Conservation (phyloP, 2,797 vertebrate species). For the Diplodus sargus region DNA sequence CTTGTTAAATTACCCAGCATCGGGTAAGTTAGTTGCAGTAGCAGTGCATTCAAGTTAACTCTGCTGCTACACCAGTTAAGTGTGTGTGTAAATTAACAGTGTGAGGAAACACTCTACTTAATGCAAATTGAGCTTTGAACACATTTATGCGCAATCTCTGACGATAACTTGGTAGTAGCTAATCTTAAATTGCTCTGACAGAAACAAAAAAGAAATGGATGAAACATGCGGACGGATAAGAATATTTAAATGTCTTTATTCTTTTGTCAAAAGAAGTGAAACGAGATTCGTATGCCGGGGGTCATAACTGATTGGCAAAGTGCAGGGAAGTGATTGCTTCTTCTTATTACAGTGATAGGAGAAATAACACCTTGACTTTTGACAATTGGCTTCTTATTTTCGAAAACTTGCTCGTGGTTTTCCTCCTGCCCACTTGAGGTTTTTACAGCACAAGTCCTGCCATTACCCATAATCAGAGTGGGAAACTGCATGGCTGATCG, state of each 20-base stretch:
- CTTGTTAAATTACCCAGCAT: constrained; percentile 10
- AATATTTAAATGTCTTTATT: neutral
- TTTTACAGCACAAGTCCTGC: neutral
- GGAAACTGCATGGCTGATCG: neutral
- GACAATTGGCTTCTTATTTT: neutral
- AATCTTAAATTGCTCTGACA: neutral
- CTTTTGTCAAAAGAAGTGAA: neutral
- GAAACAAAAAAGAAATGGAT: neutral
- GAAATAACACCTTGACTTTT: neutral
- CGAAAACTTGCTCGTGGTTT: neutral
- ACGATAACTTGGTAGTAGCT: neutral
- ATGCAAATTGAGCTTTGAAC: constrained; percentile 1
- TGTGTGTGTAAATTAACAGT: neutral
- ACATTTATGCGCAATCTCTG: neutral
- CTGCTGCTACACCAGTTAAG: neutral
- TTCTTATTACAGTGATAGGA: constrained; percentile 3
- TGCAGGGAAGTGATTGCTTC: neutral
- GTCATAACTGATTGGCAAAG: neutral
- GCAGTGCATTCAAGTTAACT: constrained; percentile 1
- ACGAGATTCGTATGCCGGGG: neutral
- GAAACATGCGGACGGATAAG: neutral
- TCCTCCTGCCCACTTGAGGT: neutral
- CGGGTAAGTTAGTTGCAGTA: constrained; percentile 2
- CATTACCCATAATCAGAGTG: neutral
- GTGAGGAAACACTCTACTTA: neutral